phyloP scores from a whole-genome alignment of 2,113 vertebrate genomes.

The Polypterus bichir region DNA sequence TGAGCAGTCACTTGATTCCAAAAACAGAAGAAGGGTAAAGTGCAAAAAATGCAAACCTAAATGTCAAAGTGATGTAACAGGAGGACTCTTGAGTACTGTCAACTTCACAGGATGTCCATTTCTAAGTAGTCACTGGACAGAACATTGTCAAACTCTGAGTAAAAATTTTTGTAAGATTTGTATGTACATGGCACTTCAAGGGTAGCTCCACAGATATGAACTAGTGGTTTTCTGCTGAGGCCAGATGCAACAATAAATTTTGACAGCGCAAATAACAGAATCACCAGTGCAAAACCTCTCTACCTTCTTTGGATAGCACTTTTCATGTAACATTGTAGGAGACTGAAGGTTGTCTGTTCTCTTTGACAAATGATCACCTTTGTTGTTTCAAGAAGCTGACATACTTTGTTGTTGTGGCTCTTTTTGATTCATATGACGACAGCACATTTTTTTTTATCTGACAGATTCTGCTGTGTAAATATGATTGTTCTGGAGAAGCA shows the following conservation, averaged over 20 bases:
- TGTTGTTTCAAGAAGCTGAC: too few relatives aligned
- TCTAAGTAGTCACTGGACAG: constrained; percentile 5
- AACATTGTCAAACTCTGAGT: constrained; percentile 5
- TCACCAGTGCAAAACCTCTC: constrained; percentile 15
- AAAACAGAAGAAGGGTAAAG: too few relatives aligned
- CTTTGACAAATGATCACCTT: not conserved
- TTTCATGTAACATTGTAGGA: constrained; percentile 14
- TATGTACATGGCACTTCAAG: constrained; percentile 10
- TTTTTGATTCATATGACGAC: too few relatives aligned
- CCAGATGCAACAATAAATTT: constrained; percentile 13
- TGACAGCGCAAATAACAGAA: constrained; percentile 15
- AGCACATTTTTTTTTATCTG: too few relatives aligned
- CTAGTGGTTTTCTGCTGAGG: constrained; percentile 12
- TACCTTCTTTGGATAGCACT: constrained; percentile 8
- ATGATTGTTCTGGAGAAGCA: constrained; percentile 16
- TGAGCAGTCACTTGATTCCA: too few relatives aligned
- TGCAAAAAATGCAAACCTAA: too few relatives aligned
- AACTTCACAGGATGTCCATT: constrained; percentile 6
- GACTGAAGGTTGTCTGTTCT: constrained; percentile 12
- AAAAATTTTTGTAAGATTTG: constrained; percentile 1
- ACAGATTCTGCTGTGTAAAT: constrained; percentile 2
- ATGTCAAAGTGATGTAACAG: too few relatives aligned
- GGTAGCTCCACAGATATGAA: constrained; percentile 9
- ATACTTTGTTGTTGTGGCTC: too few relatives aligned
- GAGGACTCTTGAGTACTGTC: too few relatives aligned